Evolutionary conservation across 2,113 vertebrate species (phyloP), one percentile per base, ranked within the genome.

Genomic region (Ammodramus savannarum): DNA sequence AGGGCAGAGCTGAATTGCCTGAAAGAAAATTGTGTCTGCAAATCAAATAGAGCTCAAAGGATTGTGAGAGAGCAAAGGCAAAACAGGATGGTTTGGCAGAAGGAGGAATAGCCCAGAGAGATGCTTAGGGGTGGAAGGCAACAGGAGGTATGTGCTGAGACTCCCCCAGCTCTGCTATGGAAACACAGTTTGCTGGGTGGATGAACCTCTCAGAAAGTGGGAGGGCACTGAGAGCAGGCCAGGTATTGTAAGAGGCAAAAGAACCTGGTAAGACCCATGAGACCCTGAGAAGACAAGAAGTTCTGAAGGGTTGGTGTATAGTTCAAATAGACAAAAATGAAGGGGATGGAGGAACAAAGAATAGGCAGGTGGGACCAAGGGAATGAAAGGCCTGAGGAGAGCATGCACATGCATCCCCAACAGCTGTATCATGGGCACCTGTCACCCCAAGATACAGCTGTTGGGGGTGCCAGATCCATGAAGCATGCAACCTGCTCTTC

Each of bases 1-100:
- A 87, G 46, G 52, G 36, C 55, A 93, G 81, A 87, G 68, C 77
- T 93, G 90, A 94, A 84, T 96, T 90, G 84, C 78, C 49, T 0
- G 6, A 65, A 55, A 89, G 72, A 86, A 96, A 96, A 96, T 67
- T 73, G 81, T 78, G 91, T 88, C 91, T 94, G 85, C 86, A 88
- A 87, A 91, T 93, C 75, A 95, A 95, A 88, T 27, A 26, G 49
- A 78, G 49, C 78, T 96, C 59, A 43, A 69, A 80, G 43, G 27
- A 43, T 61, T 36, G 46, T 48, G 68, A 79, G 44, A 41, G 27
- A 78, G 76, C 1, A 3, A 85, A 90, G 67, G 38, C 44, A 77
- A 58, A 95, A 36, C 6, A 31, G 32, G 13, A 52, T 85, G 51
- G n/a, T 58, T 18, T 51, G 38, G 38, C 48, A 83, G 59, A 92